Evolutionary conservation across 2,113 vertebrate species (phyloP).

Genomic region (Actenoides lindsayi): DNA sequence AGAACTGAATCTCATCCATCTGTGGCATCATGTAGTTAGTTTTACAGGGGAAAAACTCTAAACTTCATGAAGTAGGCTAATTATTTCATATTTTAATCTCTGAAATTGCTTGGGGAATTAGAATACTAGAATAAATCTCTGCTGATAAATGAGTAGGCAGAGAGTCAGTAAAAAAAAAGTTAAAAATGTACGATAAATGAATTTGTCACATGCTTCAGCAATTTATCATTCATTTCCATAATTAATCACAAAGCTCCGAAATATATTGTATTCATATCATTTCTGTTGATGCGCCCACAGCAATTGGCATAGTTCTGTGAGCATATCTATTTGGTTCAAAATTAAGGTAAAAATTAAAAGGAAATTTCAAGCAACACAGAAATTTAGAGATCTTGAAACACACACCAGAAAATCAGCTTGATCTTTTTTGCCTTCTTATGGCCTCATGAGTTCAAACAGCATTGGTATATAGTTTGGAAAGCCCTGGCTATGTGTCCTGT

Average conservation of each 20-base stretch:
- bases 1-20: constrained; percentile 23
- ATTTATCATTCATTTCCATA: constrained; percentile 71
- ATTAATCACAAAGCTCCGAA: constrained; percentile 50
- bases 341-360: background rate
- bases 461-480: background rate
- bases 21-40: background rate
- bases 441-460: background rate
- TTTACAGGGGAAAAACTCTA: constrained; percentile 12
- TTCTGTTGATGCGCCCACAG: constrained; percentile 11
- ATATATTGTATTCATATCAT: constrained; percentile 14
- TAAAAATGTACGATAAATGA: constrained; percentile 35
- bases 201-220: constrained; percentile 63
- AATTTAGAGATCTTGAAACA: background rate
- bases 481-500: fast-evolving
- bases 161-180: background rate
- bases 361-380: background rate
- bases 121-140: constrained; percentile 52
- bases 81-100: constrained; percentile 67
- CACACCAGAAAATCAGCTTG: background rate
- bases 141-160: constrained; percentile 61
- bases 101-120: constrained; percentile 59
- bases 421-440: background rate
- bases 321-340: background rate
- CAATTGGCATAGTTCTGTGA: background rate
- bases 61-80: constrained; percentile 62